Conservation (phyloP, 2,888 invertebrate genomes). For the Lasioglossum lativentre region DNA sequence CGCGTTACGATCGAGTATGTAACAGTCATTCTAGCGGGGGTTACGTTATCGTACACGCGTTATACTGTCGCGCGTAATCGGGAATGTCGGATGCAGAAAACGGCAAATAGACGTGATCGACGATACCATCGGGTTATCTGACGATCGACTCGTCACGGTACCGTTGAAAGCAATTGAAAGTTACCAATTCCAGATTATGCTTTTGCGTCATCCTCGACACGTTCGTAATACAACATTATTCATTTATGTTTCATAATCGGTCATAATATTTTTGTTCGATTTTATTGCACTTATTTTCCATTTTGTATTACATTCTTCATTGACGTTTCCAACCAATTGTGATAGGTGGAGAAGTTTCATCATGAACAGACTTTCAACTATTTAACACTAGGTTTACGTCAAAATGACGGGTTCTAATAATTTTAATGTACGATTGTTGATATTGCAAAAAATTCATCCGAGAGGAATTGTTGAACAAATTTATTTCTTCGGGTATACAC, state of each 20-base stretch:
- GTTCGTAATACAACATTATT: too few relatives aligned
- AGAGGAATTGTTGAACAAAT: too few relatives aligned
- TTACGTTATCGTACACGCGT: slow-evolving; percentile 34
- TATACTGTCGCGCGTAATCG: slow-evolving; percentile 11
- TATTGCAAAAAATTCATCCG: too few relatives aligned
- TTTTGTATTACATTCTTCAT: too few relatives aligned
- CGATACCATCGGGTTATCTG: slow-evolving; percentile 12
- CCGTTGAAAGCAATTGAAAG: slow-evolving; percentile 14
- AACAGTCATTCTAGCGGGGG: not conserved
- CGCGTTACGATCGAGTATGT: not conserved
- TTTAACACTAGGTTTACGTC: too few relatives aligned
- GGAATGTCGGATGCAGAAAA: slow-evolving; percentile 16
- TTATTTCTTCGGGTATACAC: too few relatives aligned
- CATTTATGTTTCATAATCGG: not conserved
- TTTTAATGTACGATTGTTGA: too few relatives aligned
- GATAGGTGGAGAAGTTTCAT: too few relatives aligned
- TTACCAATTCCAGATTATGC: slow-evolving; percentile 5
- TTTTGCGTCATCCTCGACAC: slow-evolving; percentile 10
- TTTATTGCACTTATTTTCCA: not conserved
- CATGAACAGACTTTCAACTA: too few relatives aligned
- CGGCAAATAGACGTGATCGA: not conserved
- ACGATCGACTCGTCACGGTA: slow-evolving; percentile 30
- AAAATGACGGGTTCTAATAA: too few relatives aligned
- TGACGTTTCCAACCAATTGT: too few relatives aligned
- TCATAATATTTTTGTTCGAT: not conserved